phyloP scores from a whole-genome alignment of 2,888 invertebrate species.

The Nymphalis urticae region DNA sequence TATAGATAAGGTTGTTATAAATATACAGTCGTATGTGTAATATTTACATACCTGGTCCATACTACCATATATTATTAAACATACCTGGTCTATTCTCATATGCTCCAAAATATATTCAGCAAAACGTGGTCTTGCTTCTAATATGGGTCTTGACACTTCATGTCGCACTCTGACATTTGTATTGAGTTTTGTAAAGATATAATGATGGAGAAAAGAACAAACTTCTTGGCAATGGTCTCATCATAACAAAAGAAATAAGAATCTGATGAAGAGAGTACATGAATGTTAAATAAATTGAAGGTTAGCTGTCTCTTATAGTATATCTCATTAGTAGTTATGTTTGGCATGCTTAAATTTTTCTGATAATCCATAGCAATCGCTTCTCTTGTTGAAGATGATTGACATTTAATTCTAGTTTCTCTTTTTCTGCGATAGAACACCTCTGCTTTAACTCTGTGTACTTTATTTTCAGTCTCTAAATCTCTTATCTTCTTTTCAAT shows the following conservation, averaged over 20 bases:
- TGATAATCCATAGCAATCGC: constrained; percentile 39
- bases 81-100: no score
- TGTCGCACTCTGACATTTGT: no score
- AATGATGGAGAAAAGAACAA: no score
- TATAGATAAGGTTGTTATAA: no score
- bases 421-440: constrained; percentile 18
- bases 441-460: not conserved
- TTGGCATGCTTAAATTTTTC: constrained; percentile 33
- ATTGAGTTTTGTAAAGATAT: no score
- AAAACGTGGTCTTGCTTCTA: no score
- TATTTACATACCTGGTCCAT: no score
- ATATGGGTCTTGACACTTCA: no score
- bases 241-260: constrained; percentile 44
- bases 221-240: no score
- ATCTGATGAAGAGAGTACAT: constrained; percentile 37
- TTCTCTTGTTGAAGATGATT: constrained; percentile 28
- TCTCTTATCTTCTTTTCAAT: constrained; percentile 6
- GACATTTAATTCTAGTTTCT: constrained; percentile 26
- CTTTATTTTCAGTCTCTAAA: not conserved
- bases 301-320: not conserved
- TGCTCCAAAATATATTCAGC: no score
- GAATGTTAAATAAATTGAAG: constrained; percentile 43
- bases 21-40: no score
- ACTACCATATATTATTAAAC: no score
- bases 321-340: constrained; percentile 3